Percentiles rank a stretch among this genome's conserved stretches.
phyloP scores from a whole-genome alignment of 1,140 invertebrate genomes.

The Drosophila arizonae region DNA sequence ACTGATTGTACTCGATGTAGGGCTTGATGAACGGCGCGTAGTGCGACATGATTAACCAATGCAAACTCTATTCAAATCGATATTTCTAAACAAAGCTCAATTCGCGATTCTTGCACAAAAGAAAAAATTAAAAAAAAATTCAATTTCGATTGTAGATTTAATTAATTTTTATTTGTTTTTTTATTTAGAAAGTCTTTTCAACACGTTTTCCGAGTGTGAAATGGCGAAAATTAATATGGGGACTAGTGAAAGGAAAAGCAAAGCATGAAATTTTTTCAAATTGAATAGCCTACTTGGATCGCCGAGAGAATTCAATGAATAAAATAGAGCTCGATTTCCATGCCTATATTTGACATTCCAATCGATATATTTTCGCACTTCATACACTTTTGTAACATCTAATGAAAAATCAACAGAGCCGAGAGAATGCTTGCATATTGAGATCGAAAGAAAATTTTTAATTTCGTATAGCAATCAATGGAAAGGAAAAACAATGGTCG shows the following conservation, averaged over 20 bases:
- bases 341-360: too few species aligned
- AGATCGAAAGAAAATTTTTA: neutral
- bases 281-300: too few species aligned
- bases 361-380: too few species aligned
- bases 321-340: too few species aligned
- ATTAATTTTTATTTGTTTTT: constrained; percentile 4
- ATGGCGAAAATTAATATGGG: neutral
- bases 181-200: neutral
- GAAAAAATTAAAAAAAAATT: too few species aligned
- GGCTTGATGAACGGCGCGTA: constrained; percentile 73
- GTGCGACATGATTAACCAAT: constrained; percentile 21
- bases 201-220: neutral
- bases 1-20: constrained; percentile 72
- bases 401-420: too few species aligned
- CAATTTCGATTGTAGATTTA: neutral
- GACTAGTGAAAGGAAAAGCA: neutral
- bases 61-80: neutral
- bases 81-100: neutral
- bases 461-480: neutral
- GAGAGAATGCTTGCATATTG: too few species aligned
- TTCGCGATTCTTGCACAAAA: too few species aligned
- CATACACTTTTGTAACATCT: too few species aligned
- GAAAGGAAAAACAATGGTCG: neutral
- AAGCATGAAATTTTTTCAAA: too few species aligned
- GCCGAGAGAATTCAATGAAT: too few species aligned